A percentile compares a stretch with the other conserved stretches of the same genome.
These are phyloP conservation scores for Tinamus guttatus DNA, from an alignment of 2,113 vertebrate species.

Conservation along the genomic window DNA sequence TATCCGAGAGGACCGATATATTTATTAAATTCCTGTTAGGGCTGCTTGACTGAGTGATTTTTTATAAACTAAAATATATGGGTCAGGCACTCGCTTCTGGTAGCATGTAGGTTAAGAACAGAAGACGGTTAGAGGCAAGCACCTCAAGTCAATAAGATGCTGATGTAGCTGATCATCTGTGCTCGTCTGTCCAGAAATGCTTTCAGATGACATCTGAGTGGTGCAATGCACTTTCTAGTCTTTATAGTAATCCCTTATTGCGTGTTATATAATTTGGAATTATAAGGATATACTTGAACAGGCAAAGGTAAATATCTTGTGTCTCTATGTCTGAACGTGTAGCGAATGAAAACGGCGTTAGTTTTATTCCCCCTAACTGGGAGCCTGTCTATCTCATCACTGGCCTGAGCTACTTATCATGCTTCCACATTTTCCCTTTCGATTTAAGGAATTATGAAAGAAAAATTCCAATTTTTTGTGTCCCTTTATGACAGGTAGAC, in stretches of 20 bases:
- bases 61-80: slow-evolving; percentile 55
- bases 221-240: neutral
- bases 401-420: slow-evolving; percentile 78
- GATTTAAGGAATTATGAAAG: slow-evolving; percentile 81
- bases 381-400: slow-evolving; percentile 80
- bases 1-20: neutral
- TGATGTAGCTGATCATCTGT: neutral
- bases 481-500: slow-evolving; percentile 77
- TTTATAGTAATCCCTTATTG: neutral
- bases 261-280: neutral
- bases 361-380: slow-evolving; percentile 62
- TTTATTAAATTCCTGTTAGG: slow-evolving; percentile 32
- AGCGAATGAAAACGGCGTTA: slow-evolving; percentile 72
- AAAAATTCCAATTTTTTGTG: slow-evolving; percentile 76
- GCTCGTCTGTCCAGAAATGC: neutral
- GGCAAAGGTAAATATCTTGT: neutral
- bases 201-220: slow-evolving; percentile 37
- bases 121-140: neutral
- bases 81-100: neutral
- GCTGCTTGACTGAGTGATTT: slow-evolving; percentile 26
- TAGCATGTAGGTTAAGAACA: slow-evolving; percentile 45
- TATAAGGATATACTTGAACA: neutral
- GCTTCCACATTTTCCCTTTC: slow-evolving; percentile 70
- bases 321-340: slow-evolving; percentile 11
- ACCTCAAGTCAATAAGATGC: neutral